Base-by-base conservation (phyloP, 1,140 invertebrate genomes). In the Drosophila bifasciata region DNA sequence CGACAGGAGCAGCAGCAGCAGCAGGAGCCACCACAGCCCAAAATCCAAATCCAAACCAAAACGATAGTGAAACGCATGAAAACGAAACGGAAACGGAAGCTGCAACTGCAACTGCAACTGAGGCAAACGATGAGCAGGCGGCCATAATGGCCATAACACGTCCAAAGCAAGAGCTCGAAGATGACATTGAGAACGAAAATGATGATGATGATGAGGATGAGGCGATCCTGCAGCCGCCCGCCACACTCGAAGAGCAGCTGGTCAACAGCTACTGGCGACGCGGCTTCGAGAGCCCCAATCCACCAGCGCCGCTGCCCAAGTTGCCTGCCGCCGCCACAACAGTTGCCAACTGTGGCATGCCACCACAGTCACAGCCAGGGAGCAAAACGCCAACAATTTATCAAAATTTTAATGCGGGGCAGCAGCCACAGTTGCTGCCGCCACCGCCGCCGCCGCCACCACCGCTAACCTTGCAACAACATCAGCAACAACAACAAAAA, bases 181-280 rank as follows among this genome's bases (percentile, higher is more conserved):
- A 85, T 3, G 61, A 62, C 21, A 74, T 74, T n/a, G 69, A 70
- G 2, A 43, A 71, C 8, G 58, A 28, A 6, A 17, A 40, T 13
- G 17, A 23, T 25, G 39, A 48, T 1, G 41, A 21, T 15, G 36
- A 48, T 7, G 23, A 44, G 13, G 51, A 44, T 32, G 32, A n/a
- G 17, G 25, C 39, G 11, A 15, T 21, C 23, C 45, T 52, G 43
- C 40, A 16, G 32, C 9, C 15, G 43, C 23, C 21, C 45, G 41
- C 25, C 59, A 77, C 74, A 51, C 92, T 96, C 59, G 95, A 95
- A 80, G 95, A 96, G 92, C 95, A 96, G 91, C 95, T 96, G 73
- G 95, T 96, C 70, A 95, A 95, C 72, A 95, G 56, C 48, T 91
- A 95, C 90, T 96, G 95, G 95, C 93, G 95, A 88, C 93, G 95